Evolutionary conservation across 2,113 vertebrate species (phyloP).

Genomic region (Sporophila hypoxantha): DNA sequence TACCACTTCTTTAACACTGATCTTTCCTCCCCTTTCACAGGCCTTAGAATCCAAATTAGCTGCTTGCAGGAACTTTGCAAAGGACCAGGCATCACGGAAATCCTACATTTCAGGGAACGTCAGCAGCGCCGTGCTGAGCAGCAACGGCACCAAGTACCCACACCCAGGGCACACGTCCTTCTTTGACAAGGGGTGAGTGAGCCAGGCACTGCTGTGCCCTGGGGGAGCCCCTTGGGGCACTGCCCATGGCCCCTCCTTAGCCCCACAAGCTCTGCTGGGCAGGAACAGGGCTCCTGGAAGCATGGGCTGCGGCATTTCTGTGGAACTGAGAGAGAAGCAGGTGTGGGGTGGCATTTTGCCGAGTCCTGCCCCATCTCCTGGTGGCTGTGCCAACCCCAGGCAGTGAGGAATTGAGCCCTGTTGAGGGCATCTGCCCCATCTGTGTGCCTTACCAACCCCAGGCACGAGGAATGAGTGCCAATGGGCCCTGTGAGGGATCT

Average conservation of each 20-base stretch:
- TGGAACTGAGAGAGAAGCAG: background rate
- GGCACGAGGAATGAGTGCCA: no score
- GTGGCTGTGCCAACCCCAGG: background rate
- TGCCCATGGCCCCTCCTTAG: background rate
- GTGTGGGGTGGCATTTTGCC: background rate
- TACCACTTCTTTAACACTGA: background rate
- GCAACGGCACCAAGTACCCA: constrained; percentile 85
- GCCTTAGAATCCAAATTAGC: constrained; percentile 96
- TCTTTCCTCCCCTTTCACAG: constrained; percentile 48
- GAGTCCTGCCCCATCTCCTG: background rate
- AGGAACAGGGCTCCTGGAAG: background rate
- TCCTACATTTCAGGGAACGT: constrained; percentile 78
- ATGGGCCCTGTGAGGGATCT: background rate
- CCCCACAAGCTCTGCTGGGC: background rate
- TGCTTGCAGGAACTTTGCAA: constrained; percentile 94
- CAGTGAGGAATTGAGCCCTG: accelerated
- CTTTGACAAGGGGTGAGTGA: constrained; percentile 95
- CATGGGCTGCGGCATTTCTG: background rate
- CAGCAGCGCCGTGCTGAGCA: constrained; percentile 74
- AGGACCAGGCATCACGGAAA: constrained; percentile 92
- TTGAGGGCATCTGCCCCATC: no score
- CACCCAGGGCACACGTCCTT: constrained; percentile 88
- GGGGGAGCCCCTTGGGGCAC: background rate
- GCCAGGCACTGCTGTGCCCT: background rate
- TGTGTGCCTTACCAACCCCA: no score